Evolutionary conservation across 2,888 invertebrate genomes (phyloP).

Genomic region (Helobdella robusta): DNA sequence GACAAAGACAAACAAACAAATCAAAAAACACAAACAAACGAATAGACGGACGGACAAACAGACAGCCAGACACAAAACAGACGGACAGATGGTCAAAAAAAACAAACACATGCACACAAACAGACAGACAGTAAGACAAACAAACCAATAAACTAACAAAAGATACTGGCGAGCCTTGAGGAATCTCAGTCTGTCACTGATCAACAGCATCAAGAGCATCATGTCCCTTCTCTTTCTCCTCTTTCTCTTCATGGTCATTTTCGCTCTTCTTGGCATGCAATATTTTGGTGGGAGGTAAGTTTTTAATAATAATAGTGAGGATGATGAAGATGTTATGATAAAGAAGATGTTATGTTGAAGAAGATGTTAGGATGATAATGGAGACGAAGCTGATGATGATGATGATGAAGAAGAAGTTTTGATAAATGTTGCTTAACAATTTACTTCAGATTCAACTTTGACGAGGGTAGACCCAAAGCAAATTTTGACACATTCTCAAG

Average conservation of each 20-base stretch:
- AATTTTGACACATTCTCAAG: constrained; percentile 99
- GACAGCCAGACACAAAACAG: too few relatives aligned
- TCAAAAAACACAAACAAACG: too few relatives aligned
- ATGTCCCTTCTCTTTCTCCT: constrained; percentile 96
- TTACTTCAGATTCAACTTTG: constrained; percentile 53
- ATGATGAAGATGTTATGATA: neutral
- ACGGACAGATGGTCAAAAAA: too few relatives aligned
- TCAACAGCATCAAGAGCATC: constrained; percentile 98
- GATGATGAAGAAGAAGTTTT: neutral
- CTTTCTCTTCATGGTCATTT: constrained; percentile 98
- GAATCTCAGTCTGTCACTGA: constrained; percentile 93
- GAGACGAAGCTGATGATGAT: neutral
- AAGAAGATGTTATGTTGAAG: neutral
- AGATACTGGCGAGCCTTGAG: constrained; percentile 97
- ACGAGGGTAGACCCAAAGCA: constrained; percentile 77
- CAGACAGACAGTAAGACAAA: too few relatives aligned
- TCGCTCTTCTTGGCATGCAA: constrained; percentile 97
- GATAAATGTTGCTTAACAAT: neutral
- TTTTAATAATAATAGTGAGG: neutral
- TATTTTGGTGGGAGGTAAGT: constrained; percentile 83
- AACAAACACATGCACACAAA: too few relatives aligned
- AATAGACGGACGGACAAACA: too few relatives aligned
- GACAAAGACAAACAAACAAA: too few relatives aligned
- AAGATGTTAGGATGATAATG: neutral
- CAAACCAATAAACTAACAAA: constrained; percentile 32